phyloP scores from a whole-genome alignment of 1,140 invertebrate genomes.

The Danaus plexippus region DNA sequence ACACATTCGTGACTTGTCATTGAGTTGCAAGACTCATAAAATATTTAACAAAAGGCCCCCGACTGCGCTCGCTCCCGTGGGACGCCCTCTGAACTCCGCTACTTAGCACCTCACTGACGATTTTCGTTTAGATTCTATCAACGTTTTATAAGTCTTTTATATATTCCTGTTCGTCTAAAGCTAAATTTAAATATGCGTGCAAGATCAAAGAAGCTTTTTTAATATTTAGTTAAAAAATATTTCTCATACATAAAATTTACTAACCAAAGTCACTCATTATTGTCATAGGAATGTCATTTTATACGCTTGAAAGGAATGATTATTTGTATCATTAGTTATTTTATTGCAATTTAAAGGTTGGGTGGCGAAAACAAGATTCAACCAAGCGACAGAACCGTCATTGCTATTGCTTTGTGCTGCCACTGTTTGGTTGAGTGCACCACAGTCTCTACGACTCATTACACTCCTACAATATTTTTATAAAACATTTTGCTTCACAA shows the following conservation, averaged over 20 bases:
- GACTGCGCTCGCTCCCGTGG: constrained; percentile 36
- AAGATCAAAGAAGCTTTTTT: too few relatives aligned
- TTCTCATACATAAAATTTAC: too few relatives aligned
- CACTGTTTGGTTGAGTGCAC: constrained; percentile 43
- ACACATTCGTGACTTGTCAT: constrained; percentile 39
- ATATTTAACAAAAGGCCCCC: constrained; percentile 61
- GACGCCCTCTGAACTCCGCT: constrained; percentile 36
- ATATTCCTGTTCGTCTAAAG: too few relatives aligned
- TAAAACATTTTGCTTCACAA: background rate
- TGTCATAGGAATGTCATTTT: too few relatives aligned
- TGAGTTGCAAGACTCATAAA: constrained; percentile 50
- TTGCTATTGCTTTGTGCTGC: constrained; percentile 49
- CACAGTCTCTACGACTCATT: constrained; percentile 26
- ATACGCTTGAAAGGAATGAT: too few relatives aligned
- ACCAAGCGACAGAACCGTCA: constrained; percentile 42
- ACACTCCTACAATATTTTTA: constrained; percentile 9
- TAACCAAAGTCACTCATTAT: too few relatives aligned
- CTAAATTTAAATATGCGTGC: too few relatives aligned
- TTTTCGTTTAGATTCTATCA: constrained; percentile 20
- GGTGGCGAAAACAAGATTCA: constrained; percentile 44
- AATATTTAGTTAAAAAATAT: too few relatives aligned
- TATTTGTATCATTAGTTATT: constrained; percentile 21
- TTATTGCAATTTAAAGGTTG: constrained; percentile 59
- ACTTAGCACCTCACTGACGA: constrained; percentile 39
- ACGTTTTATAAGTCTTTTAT: constrained; percentile 8